Evolutionary conservation across 2,888 invertebrate genomes (phyloP).

Genomic region (Apodemia mormo): DNA sequence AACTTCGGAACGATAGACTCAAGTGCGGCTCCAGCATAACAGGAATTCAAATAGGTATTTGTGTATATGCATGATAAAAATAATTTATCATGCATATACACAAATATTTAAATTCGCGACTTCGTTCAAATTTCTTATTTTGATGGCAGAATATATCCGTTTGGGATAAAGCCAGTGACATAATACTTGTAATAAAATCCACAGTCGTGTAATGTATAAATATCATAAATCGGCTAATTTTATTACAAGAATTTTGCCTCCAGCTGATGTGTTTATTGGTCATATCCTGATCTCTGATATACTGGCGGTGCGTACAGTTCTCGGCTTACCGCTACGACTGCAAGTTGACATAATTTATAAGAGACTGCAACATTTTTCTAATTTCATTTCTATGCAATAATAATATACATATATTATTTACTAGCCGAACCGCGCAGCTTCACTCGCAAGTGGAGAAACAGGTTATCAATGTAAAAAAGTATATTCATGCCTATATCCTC

Average conservation of each 20-base stretch:
- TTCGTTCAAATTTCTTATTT: background rate
- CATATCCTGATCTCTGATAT: background rate
- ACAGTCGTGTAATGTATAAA: background rate
- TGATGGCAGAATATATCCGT: background rate
- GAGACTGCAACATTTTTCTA: too few species aligned
- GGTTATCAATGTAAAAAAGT: too few species aligned
- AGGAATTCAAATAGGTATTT: too few species aligned
- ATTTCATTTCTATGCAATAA: too few species aligned
- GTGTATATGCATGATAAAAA: background rate
- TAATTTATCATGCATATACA: background rate
- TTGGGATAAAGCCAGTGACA: background rate
- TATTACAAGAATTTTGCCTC: constrained; percentile 5
- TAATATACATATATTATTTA: too few species aligned
- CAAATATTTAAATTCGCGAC: too few species aligned
- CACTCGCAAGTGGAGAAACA: too few species aligned
- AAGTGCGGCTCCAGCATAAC: too few species aligned
- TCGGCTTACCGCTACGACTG: background rate
- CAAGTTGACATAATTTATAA: constrained; percentile 2
- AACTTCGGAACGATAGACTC: too few species aligned
- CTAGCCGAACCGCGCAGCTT: too few species aligned
- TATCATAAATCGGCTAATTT: constrained; percentile 10
- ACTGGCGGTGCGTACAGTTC: background rate
- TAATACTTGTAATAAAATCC: constrained; percentile 6
- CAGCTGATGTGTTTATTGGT: constrained; percentile 1
- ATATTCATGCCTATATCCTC: too few species aligned